Percentiles rank a stretch among this genome's conserved stretches.
These are phyloP conservation scores for Chitala chitala DNA, from an alignment of 2,113 vertebrate genomes.

Conservation along the genomic window DNA sequence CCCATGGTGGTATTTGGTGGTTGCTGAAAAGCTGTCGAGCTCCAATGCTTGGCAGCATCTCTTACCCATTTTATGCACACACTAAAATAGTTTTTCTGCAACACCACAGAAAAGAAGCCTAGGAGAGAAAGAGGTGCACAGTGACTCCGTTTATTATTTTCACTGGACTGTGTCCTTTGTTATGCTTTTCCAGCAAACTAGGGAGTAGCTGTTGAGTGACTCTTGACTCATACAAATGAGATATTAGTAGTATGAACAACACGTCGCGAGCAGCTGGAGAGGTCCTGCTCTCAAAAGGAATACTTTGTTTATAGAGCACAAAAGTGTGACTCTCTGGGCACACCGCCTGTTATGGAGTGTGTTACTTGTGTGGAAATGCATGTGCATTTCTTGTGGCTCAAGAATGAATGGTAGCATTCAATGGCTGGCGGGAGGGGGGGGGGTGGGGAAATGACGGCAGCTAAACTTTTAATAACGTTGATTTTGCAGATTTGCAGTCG, in stretches of 20 bases:
- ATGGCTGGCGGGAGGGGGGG: too few relatives aligned
- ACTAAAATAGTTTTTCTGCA: background rate
- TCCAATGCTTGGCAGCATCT: too few relatives aligned
- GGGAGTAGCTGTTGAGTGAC: too few relatives aligned
- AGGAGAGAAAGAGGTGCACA: background rate
- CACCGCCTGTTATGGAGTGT: conserved; percentile 43
- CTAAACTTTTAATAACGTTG: conserved; percentile 50
- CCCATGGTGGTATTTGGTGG: background rate
- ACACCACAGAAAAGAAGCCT: background rate
- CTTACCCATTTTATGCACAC: too few relatives aligned
- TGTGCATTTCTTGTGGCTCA: conserved; percentile 47
- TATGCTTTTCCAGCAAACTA: background rate
- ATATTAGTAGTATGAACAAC: conserved; percentile 5
- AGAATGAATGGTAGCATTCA: conserved; percentile 61
- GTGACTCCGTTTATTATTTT: background rate
- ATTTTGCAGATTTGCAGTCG: conserved; percentile 41
- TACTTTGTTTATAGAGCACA: conserved; percentile 31
- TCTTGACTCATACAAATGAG: background rate
- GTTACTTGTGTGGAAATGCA: conserved; percentile 44
- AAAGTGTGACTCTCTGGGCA: conserved; percentile 35
- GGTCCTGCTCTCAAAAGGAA: conserved; percentile 27
- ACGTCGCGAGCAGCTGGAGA: background rate
- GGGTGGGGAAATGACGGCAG: conserved; percentile 55
- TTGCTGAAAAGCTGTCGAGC: background rate
- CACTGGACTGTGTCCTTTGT: background rate